phyloP scores from a whole-genome alignment of 2,888 invertebrate genomes.

The Pardosa pseudoannulata region DNA sequence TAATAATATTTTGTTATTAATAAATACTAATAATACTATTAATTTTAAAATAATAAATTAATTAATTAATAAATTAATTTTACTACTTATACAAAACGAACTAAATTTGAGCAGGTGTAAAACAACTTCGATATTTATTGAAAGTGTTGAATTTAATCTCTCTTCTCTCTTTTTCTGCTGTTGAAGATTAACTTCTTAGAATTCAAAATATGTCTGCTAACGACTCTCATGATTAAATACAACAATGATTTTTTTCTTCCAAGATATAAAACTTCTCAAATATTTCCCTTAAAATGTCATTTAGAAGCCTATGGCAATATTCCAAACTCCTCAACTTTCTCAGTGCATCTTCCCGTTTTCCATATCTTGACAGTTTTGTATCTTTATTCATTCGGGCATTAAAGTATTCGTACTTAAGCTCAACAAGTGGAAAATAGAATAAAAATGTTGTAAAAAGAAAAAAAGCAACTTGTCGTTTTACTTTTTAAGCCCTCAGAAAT shows the following conservation, averaged over 20 bases:
- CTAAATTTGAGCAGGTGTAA: too few relatives aligned
- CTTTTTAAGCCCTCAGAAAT: constrained; percentile 39
- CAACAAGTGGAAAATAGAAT: constrained; percentile 59
- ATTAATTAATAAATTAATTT: too few relatives aligned
- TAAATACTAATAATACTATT: too few relatives aligned
- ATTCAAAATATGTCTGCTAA: too few relatives aligned
- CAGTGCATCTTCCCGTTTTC: constrained; percentile 28
- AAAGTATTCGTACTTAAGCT: constrained; percentile 54
- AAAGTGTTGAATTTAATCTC: too few relatives aligned
- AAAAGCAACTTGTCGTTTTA: constrained; percentile 22
- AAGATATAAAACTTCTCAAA: not conserved
- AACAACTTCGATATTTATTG: too few relatives aligned
- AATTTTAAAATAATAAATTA: too few relatives aligned
- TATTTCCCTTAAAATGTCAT: not conserved
- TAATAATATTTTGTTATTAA: too few relatives aligned
- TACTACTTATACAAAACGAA: too few relatives aligned
- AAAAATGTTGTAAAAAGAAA: not conserved
- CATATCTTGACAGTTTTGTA: constrained; percentile 53
- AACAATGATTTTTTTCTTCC: not conserved
- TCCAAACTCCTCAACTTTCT: constrained; percentile 42
- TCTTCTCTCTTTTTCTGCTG: too few relatives aligned
- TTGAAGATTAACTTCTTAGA: too few relatives aligned
- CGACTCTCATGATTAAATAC: too few relatives aligned
- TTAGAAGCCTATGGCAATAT: constrained; percentile 30
- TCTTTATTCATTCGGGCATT: constrained; percentile 47